Conservation (phyloP, 2,888 invertebrate species). For the Sesia apiformis region DNA sequence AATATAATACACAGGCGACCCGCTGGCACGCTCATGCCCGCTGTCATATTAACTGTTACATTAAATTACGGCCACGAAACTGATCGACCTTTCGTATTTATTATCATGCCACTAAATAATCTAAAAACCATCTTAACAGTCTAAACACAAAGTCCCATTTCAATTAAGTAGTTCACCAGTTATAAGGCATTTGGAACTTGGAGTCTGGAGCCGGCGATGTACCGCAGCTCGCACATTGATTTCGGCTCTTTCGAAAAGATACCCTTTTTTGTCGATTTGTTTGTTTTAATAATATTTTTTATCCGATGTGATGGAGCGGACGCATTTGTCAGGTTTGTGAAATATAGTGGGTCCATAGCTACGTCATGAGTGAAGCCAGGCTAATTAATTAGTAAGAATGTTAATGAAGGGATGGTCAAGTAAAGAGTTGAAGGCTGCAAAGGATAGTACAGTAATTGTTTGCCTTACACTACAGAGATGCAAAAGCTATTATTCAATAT, state of each 20-base stretch:
- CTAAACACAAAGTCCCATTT: not conserved
- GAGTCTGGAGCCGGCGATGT: slow-evolving; percentile 35
- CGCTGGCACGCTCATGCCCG: slow-evolving; percentile 69
- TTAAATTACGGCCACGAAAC: slow-evolving; percentile 69
- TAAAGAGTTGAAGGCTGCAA: too few relatives aligned
- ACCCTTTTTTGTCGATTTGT: slow-evolving; percentile 69
- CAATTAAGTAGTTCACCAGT: not conserved
- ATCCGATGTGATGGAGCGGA: slow-evolving; percentile 69
- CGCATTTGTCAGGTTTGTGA: slow-evolving; percentile 69
- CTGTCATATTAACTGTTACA: slow-evolving; percentile 75
- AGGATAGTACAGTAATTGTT: too few relatives aligned
- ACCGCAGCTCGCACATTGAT: slow-evolving; percentile 70
- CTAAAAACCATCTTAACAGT: not conserved
- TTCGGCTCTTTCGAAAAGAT: slow-evolving; percentile 70
- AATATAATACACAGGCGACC: slow-evolving; percentile 67
- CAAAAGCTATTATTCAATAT: too few relatives aligned
- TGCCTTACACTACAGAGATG: too few relatives aligned
- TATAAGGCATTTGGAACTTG: slow-evolving; percentile 21
- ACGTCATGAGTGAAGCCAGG: slow-evolving; percentile 44
- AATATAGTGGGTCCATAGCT: slow-evolving; percentile 38
- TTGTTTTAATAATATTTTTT: slow-evolving; percentile 73
- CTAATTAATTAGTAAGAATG: slow-evolving; percentile 66
- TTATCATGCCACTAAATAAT: slow-evolving; percentile 22
- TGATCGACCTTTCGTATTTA: slow-evolving; percentile 54
- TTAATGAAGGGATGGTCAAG: slow-evolving; percentile 45